Conservation (phyloP, 2,113 vertebrate genomes). For the Hyperoodon ampullatus region DNA sequence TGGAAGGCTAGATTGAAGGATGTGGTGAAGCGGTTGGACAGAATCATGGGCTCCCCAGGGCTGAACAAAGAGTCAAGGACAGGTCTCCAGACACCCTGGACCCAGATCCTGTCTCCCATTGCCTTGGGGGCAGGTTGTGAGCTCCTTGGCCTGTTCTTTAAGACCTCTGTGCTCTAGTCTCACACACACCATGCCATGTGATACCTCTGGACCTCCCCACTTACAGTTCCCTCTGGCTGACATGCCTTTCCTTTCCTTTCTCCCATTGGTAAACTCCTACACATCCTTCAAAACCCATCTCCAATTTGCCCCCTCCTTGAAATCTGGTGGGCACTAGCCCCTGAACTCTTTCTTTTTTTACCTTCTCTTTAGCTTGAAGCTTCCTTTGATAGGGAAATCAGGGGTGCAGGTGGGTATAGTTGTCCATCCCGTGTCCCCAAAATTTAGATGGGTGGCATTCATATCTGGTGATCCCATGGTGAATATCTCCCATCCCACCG, state of each 20-base stretch:
- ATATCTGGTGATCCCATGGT: neutral
- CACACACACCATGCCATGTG: too few relatives aligned
- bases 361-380: neutral
- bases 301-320: neutral
- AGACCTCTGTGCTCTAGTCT: neutral
- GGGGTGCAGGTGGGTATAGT: neutral
- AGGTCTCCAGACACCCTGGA: neutral
- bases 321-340: neutral
- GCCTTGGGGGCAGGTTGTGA: neutral
- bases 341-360: neutral
- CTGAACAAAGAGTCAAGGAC: neutral
- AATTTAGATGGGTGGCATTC: neutral
- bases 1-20: neutral
- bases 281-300: conserved; percentile 4
- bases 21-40: neutral
- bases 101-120: neutral
- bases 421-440: neutral
- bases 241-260: neutral
- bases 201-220: neutral
- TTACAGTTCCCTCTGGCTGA: neutral
- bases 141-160: neutral
- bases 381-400: neutral
- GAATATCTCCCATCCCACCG: neutral
- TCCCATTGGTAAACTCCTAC: neutral
- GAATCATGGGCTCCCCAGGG: neutral